Evolutionary conservation across 1,140 invertebrate genomes (phyloP).

Genomic region (Vanessa tameamea): DNA sequence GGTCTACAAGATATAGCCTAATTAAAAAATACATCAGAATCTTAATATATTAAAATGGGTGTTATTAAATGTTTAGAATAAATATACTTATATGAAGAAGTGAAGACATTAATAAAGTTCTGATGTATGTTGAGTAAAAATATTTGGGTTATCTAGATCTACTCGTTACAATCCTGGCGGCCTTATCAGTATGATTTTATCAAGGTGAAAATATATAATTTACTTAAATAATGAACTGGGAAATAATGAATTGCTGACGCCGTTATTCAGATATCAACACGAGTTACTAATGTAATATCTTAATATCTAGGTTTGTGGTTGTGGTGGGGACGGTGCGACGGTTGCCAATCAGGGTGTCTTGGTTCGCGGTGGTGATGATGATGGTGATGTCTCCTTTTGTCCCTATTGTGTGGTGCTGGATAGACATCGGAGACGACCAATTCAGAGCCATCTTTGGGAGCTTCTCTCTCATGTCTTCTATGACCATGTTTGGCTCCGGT

Average conservation of each 20-base stretch:
- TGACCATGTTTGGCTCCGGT: slow-evolving; percentile 82
- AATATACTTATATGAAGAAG: background rate
- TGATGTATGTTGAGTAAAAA: slow-evolving; percentile 18
- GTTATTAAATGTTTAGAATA: background rate
- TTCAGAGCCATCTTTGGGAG: slow-evolving; percentile 89
- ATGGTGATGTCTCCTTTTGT: slow-evolving; percentile 91
- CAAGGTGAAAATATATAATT: background rate
- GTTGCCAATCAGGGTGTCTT: slow-evolving; percentile 66
- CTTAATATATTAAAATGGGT: background rate
- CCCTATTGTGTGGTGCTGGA: slow-evolving; percentile 77
- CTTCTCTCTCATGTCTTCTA: slow-evolving; percentile 72
- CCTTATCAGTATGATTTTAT: background rate
- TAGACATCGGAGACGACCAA: slow-evolving; percentile 89
- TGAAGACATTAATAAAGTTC: background rate
- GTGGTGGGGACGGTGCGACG: slow-evolving; percentile 68
- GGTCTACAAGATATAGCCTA: background rate
- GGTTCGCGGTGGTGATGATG: slow-evolving; percentile 86
- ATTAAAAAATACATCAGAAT: slow-evolving; percentile 20
- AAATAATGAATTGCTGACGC: background rate
- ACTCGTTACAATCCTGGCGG: slow-evolving; percentile 18
- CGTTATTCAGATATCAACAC: slow-evolving; percentile 1
- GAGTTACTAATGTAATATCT: slow-evolving; percentile 13
- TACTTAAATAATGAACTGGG: background rate
- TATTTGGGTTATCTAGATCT: slow-evolving; percentile 25
- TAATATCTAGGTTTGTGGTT: slow-evolving; percentile 76